Base-by-base conservation (phyloP, 2,888 invertebrate genomes). In the Homarus gammarus region DNA sequence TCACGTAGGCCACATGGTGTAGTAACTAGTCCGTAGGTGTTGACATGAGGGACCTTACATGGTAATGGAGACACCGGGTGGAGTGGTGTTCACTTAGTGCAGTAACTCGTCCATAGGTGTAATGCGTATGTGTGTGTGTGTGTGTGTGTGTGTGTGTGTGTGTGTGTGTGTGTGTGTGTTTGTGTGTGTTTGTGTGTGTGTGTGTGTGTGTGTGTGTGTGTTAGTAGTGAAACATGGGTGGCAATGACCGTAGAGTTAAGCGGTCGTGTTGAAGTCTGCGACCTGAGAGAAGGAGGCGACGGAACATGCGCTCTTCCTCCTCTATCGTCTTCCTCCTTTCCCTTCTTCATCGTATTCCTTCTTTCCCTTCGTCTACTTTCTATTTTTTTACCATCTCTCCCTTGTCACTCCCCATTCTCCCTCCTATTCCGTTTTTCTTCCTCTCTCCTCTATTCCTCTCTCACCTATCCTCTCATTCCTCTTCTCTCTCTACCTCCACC, bases 111-210 rank as follows among this genome's bases (percentile, higher is more conserved):
- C n/a, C n/a, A n/a, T n/a, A n/a, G n/a, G n/a, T n/a, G n/a, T n/a
- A n/a, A n/a, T n/a, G n/a, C n/a, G n/a, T n/a, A n/a, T n/a, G n/a
- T n/a, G n/a, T n/a, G n/a, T n/a, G n/a, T n/a, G n/a, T n/a, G 44
- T 44, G 10, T 8, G 44, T 44, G 44, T 44, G 44, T 44, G 56
- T 56, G 56, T 56, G 10, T 56, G 56, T 56, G 56, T 56, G 56
- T 56, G 56, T 56, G 56, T 56, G 56, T 56, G 56, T 56, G 56
- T 56, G 56, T 56, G 56, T 56, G 56, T 56, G 56, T 56, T 56
- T 56, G 56, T 56, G 56, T 56, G 56, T 56, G 56, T 56, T 56
- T 56, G 56, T 56, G 56, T 56, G 56, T 56, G 56, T 56, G 56
- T 56, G 56, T 56, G 56, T 56, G 56, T 56, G 56, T 56, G 56